Conservation (phyloP, 2,113 vertebrate species). For the Gymnorhina tibicen region DNA sequence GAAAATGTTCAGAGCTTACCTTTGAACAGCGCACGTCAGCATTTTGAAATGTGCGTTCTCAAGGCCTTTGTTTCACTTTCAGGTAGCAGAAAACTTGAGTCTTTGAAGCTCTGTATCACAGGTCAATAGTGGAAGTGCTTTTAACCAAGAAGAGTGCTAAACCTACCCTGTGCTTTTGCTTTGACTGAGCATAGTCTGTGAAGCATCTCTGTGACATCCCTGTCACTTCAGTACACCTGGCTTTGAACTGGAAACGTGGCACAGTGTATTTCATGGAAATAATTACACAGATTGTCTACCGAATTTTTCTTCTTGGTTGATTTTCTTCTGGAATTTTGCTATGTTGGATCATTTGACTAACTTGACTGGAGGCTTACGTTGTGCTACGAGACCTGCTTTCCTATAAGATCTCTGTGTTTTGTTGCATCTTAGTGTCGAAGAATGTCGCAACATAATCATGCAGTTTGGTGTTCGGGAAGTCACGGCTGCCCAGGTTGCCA, state of each 20-base stretch:
- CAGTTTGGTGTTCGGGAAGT: conserved; percentile 97
- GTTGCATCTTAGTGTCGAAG: conserved; percentile 81
- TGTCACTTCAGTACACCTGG: background rate
- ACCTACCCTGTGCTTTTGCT: background rate
- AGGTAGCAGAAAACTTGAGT: background rate
- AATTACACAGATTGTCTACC: background rate
- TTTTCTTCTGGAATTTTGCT: background rate
- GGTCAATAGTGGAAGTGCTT: background rate
- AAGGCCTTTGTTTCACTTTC: background rate
- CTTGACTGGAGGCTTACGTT: fast-evolving
- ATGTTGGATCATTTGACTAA: background rate
- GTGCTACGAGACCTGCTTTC: background rate
- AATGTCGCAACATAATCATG: conserved; percentile 97
- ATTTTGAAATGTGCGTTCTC: background rate
- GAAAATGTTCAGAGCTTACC: background rate
- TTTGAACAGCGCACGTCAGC: fast-evolving
- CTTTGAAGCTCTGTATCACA: background rate
- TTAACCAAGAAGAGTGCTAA: background rate
- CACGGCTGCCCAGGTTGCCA: conserved; percentile 95
- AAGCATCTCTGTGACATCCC: background rate
- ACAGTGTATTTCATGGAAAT: background rate
- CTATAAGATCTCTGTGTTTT: background rate
- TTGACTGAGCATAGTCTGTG: background rate
- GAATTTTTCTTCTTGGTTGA: background rate
- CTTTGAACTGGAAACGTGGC: background rate